Evolutionary conservation across 1,140 invertebrate species (phyloP).

Genomic region (Nephotettix cincticeps): DNA sequence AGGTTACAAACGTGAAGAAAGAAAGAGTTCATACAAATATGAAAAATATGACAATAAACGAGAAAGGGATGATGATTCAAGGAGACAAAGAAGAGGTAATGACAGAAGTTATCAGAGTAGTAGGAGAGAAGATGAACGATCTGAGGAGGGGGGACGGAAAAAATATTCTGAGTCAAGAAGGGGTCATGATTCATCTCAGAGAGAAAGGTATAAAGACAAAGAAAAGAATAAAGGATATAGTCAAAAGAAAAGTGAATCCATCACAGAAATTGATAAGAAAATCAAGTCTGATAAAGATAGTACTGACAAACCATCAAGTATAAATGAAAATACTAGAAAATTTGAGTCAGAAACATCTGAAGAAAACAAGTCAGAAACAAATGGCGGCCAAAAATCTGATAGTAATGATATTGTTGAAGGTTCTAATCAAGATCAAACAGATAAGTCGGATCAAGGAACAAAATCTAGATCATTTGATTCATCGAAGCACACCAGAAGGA

Average conservation of each 20-base stretch:
- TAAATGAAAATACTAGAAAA: neutral
- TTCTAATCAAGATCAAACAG: neutral
- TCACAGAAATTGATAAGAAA: neutral
- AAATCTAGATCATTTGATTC: neutral
- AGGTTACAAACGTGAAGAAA: conserved; percentile 18
- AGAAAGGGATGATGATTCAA: conserved; percentile 23
- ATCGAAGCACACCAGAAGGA: neutral
- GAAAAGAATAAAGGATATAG: conserved; percentile 51
- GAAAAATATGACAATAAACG: conserved; percentile 15
- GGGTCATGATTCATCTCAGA: neutral
- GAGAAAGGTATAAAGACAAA: conserved; percentile 38
- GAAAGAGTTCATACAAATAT: conserved; percentile 9
- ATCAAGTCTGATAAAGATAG: neutral
- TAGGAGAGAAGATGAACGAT: conserved; percentile 11
- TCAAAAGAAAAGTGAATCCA: conserved; percentile 51
- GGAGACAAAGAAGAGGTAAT: conserved; percentile 16
- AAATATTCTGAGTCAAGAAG: neutral
- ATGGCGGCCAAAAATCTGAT: neutral
- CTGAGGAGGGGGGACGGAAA: neutral
- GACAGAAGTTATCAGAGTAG: conserved; percentile 4
- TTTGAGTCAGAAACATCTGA: neutral
- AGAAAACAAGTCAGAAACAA: neutral
- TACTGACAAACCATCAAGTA: neutral
- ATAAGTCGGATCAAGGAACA: neutral
- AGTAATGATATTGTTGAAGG: neutral